These are phyloP conservation scores for Neosalanx taihuensis DNA, from an alignment of 2,797 vertebrate genomes.

Conservation along the genomic window DNA sequence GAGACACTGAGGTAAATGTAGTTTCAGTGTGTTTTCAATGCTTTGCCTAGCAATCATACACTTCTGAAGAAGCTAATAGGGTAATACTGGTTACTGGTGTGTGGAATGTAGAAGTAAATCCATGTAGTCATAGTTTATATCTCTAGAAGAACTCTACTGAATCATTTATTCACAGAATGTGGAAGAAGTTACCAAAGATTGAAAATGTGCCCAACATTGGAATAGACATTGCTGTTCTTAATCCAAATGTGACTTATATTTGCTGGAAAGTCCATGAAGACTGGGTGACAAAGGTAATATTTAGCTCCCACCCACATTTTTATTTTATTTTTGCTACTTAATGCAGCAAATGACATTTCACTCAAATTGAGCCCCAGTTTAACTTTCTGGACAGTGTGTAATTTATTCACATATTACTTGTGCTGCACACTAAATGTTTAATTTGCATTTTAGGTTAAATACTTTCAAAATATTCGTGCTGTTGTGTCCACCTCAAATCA, in stretches of 20 bases:
- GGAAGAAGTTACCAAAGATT: conserved; percentile 78
- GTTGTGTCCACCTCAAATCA: conserved; percentile 76
- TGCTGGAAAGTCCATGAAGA: conserved; percentile 76
- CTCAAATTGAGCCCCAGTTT: background rate
- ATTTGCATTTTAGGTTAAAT: conserved; percentile 71
- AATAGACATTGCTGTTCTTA: conserved; percentile 63
- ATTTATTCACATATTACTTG: too few relatives aligned
- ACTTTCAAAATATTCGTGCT: conserved; percentile 68
- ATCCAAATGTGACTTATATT: conserved; percentile 67
- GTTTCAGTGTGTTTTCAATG: conserved; percentile 15
- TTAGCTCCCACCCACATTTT: conserved; percentile 1
- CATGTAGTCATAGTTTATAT: background rate
- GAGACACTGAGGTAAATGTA: conserved; percentile 76
- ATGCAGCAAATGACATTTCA: too few relatives aligned
- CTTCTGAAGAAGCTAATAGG: background rate
- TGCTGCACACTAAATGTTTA: background rate
- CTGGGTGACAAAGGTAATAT: conserved; percentile 71
- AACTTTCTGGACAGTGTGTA: background rate
- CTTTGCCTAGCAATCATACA: background rate
- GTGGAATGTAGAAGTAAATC: background rate
- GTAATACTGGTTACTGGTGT: background rate
- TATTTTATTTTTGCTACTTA: too few relatives aligned
- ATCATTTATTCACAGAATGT: conserved; percentile 63
- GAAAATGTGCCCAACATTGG: conserved; percentile 72
- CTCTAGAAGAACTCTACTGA: background rate